These are phyloP conservation scores for Cataglyphis hispanica DNA, from an alignment of 1,140 invertebrate genomes.

Conservation along the genomic window DNA sequence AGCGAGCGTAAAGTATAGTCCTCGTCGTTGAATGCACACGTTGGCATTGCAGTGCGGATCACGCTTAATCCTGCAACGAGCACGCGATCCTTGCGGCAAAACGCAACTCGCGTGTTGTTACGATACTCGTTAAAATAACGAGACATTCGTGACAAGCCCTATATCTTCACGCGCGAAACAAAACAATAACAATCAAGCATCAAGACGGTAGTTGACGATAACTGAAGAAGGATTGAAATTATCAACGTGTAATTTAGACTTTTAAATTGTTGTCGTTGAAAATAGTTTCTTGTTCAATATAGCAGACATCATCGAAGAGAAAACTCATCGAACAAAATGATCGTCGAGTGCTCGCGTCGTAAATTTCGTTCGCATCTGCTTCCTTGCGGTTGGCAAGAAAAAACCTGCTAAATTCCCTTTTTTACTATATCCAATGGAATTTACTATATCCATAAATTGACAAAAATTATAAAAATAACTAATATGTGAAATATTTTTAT, in stretches of 20 bases:
- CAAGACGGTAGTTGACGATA: background rate
- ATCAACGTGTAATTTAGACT: background rate
- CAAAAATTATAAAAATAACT: no score
- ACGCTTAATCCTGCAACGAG: conserved; percentile 14
- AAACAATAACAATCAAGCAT: conserved; percentile 15
- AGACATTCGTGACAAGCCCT: conserved; percentile 43
- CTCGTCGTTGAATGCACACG: conserved; percentile 19
- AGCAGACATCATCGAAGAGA: background rate
- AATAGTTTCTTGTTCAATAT: background rate
- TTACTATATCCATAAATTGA: no score
- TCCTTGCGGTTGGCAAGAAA: background rate
- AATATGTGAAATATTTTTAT: no score
- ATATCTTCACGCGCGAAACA: background rate
- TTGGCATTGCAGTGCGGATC: background rate
- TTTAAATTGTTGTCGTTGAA: background rate
- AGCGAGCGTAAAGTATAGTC: background rate
- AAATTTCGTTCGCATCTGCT: conserved; percentile 44
- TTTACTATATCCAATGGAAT: no score
- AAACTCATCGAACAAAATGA: no score
- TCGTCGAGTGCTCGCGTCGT: conserved; percentile 1
- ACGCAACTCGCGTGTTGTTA: conserved; percentile 41
- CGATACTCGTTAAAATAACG: conserved; percentile 54
- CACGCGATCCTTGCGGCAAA: conserved; percentile 42
- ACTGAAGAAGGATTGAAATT: background rate
- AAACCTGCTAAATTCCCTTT: no score